Percentiles rank a stretch among this genome's conserved stretches.
Evolutionary conservation across 2,888 invertebrate genomes (phyloP).

Genomic region (Drosophila cognata): DNA sequence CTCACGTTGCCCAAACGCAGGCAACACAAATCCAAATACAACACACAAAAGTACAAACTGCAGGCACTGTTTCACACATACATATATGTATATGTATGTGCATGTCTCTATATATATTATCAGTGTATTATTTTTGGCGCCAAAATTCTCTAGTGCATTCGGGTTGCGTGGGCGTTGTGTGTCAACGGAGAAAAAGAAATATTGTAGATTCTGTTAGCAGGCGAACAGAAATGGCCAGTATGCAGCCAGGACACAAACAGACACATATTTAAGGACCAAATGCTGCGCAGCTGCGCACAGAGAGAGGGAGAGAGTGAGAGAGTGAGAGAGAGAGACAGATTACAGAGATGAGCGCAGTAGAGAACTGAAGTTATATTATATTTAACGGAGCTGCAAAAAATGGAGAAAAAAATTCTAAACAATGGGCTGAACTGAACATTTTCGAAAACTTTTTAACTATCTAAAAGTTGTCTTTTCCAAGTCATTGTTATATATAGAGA

Average conservation of each 20-base stretch:
- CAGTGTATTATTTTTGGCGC: constrained; percentile 65
- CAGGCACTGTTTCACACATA: constrained; percentile 5
- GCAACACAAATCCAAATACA: constrained; percentile 5
- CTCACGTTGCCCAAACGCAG: constrained; percentile 45
- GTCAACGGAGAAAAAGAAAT: constrained; percentile 82
- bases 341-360: neutral
- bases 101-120: constrained; percentile 57
- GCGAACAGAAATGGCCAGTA: constrained; percentile 63
- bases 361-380: neutral
- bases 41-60: neutral
- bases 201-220: constrained; percentile 81
- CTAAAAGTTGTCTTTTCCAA: neutral
- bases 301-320: constrained; percentile 1
- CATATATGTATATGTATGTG: constrained; percentile 10
- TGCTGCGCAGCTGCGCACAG: constrained; percentile 61
- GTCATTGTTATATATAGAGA: neutral
- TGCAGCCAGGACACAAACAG: neutral
- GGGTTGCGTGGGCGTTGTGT: constrained; percentile 81
- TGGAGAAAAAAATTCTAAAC: neutral
- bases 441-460: neutral
- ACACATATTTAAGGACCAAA: constrained; percentile 14
- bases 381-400: constrained; percentile 7
- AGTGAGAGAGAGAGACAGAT: neutral
- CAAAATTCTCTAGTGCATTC: constrained; percentile 38
- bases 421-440: neutral